Evolutionary conservation across 92 coral and sea anemone species (phyloP), one percentile per base, ranked within the genome.

Genomic region (Scolanthus callimorphus): DNA sequence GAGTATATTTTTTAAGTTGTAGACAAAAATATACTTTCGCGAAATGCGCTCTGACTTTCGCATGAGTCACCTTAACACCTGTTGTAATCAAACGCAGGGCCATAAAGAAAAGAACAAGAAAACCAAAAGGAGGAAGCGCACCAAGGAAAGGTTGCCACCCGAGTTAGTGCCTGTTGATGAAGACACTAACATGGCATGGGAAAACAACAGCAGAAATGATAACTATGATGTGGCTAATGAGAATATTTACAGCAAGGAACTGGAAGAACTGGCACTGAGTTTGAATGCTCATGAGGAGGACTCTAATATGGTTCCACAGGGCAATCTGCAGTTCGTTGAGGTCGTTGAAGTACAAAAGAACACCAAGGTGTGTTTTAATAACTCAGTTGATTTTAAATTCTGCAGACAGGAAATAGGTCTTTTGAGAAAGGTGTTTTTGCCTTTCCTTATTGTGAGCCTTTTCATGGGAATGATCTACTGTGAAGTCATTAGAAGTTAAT

Each of bases 161-260:
- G 63, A 65, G 19, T 78, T 84, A 63, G 56, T 72, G 34, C 81
- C 81, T 53, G 91, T 91, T 63, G 97, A 91, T 39, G 97, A 91
- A 57, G 97, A 91, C 34, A 80, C 97, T 0, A 91, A 71, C 20
- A 92, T 82, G 39, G 90, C 97, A 15, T 91, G 97, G 97, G 88
- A 83, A 44, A 78, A 28, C 28, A 74, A 67, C 41, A 68, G 67
- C 31, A 72, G 66, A 47, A 71, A 63, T 30, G 51, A 39, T 29
- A 90, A 87, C 23, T 91, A 91, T 52, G 88, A 88, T 49, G 97
- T 79, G 60, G 60, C 78, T 17, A 71, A 71, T 21, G 88, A 91
- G 51, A 88, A 83, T 49, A 80, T 82, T 9, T 88, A 87, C 49
- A 63, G 76, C 34, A 71, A 79, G 39, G 91, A 79, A 51, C 73